phyloP scores from a whole-genome alignment of 2,113 vertebrate species.

The Monopterus albus region DNA sequence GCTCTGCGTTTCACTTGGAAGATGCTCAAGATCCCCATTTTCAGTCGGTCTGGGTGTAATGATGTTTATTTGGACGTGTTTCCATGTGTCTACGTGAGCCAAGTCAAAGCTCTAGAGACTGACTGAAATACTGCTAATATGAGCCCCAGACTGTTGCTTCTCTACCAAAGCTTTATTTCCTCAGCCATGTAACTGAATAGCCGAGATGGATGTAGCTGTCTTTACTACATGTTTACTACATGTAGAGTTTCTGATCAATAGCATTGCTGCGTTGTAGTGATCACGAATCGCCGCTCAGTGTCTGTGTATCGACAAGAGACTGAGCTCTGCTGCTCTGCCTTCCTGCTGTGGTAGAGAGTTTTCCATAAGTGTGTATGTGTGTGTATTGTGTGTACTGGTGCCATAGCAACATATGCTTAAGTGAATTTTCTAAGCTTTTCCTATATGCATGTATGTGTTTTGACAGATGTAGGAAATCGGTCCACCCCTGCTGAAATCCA shows the following conservation, averaged over 20 bases:
- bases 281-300: slow-evolving; percentile 24
- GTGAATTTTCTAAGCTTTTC: no score
- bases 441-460: neutral
- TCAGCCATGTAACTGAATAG: no score
- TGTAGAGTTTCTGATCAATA: slow-evolving; percentile 19
- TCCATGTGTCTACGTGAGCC: no score
- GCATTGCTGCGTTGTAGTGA: neutral
- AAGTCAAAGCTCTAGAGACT: neutral
- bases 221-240: neutral
- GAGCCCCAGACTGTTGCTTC: no score
- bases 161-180: no score
- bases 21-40: neutral
- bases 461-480: slow-evolving; percentile 20
- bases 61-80: no score
- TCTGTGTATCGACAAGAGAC: slow-evolving; percentile 23
- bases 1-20: slow-evolving; percentile 22
- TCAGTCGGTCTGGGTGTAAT: neutral
- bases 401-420: no score
- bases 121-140: neutral
- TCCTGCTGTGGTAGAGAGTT: neutral
- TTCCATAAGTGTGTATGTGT: neutral
- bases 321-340: slow-evolving; percentile 1
- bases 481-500: neutral
- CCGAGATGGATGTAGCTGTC: slow-evolving; percentile 31
- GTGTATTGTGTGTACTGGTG: neutral